Evolutionary conservation across 2,888 invertebrate genomes (phyloP).

Genomic region (Exephanes ischioxanthus): DNA sequence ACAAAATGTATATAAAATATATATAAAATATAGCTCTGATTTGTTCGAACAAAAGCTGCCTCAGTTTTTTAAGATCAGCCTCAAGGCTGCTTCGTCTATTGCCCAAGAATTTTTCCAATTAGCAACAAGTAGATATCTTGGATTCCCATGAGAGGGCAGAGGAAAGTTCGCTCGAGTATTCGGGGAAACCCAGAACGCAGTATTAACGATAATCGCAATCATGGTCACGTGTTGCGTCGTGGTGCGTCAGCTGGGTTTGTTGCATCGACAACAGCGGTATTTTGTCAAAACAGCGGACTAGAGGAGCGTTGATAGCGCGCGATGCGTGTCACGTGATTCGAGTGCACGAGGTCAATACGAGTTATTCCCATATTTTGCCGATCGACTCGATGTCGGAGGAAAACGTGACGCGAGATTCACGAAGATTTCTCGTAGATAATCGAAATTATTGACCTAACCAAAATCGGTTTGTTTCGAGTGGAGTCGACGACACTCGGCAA

Average conservation of each 20-base stretch:
- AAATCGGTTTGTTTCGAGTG: background rate
- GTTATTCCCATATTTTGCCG: slow-evolving; percentile 39
- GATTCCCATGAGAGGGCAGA: slow-evolving; percentile 8
- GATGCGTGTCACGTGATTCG: slow-evolving; percentile 33
- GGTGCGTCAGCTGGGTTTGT: background rate
- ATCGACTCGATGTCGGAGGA: background rate
- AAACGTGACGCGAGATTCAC: background rate
- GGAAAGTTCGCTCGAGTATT: slow-evolving; percentile 8
- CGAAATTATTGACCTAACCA: background rate
- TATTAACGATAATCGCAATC: background rate
- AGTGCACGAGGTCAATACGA: slow-evolving; percentile 51
- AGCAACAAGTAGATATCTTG: slow-evolving; percentile 10
- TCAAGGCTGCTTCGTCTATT: slow-evolving; percentile 24
- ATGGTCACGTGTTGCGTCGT: background rate
- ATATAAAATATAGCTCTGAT: background rate
- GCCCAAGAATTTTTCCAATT: slow-evolving; percentile 15
- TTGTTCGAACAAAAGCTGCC: background rate
- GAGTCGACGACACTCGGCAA: background rate
- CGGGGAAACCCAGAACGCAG: background rate
- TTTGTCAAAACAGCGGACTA: slow-evolving; percentile 2
- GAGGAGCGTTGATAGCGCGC: slow-evolving; percentile 35
- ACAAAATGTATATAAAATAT: too few relatives aligned
- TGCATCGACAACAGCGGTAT: background rate
- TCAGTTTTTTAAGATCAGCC: slow-evolving; percentile 20
- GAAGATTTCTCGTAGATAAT: background rate